A percentile compares a stretch with the other conserved stretches of the same genome.
Conservation (phyloP, 2,888 invertebrate species). For the Pachydiplax longipennis region DNA sequence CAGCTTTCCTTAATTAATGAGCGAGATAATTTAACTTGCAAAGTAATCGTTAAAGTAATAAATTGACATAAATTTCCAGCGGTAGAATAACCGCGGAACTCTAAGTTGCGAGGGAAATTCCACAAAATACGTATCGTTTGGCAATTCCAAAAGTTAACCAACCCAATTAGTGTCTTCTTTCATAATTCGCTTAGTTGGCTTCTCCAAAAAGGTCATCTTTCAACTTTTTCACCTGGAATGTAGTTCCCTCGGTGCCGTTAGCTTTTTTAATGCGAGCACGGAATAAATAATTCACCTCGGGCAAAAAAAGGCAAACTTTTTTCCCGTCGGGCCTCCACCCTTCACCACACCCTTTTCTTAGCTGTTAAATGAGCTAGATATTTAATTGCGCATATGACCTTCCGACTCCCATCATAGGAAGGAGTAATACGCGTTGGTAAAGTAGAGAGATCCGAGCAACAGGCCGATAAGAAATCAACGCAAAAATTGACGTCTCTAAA, state of each 20-base stretch:
- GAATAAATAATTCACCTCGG: not conserved
- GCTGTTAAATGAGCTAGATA: no score
- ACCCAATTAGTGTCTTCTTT: not conserved
- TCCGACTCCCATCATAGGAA: not conserved
- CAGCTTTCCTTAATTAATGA: not conserved
- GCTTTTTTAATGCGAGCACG: not conserved
- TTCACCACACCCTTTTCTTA: no score
- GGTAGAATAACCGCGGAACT: not conserved
- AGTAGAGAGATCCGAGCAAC: not conserved
- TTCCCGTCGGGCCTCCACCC: no score
- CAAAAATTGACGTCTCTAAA: not conserved
- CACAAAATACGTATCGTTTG: not conserved
- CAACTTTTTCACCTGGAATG: not conserved
- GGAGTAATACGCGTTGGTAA: not conserved
- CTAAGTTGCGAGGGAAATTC: not conserved
- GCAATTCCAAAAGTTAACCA: not conserved
- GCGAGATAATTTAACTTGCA: not conserved
- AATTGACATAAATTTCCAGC: not conserved
- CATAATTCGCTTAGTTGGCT: not conserved
- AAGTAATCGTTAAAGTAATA: not conserved
- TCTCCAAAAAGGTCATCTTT: not conserved
- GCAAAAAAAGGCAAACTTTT: no score
- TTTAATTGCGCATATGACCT: no score
- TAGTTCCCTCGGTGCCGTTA: not conserved
- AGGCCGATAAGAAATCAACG: not conserved